Evolutionary conservation across 2,113 vertebrate species (phyloP).

Genomic region (Ciconia boyciana): DNA sequence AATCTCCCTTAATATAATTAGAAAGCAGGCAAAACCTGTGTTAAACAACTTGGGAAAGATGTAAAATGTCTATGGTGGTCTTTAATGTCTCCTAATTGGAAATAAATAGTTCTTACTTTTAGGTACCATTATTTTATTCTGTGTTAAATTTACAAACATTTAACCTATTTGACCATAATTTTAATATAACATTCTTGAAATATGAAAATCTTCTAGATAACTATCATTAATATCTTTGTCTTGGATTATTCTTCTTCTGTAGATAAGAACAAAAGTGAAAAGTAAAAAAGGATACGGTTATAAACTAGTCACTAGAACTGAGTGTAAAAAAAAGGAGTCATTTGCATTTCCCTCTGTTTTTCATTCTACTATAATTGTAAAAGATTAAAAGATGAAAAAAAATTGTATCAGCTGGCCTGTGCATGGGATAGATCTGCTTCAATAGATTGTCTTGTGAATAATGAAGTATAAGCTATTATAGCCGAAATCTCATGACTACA

Average conservation of each 20-base stretch:
- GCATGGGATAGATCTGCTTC: not conserved
- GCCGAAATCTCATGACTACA: not conserved
- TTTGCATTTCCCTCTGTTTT: not conserved
- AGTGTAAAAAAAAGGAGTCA: not conserved
- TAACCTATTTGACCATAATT: not conserved
- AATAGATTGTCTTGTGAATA: not conserved
- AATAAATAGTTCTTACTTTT: not conserved
- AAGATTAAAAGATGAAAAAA: not conserved
- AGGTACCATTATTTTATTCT: not conserved
- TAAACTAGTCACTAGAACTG: not conserved
- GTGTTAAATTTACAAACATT: not conserved
- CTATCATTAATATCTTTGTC: not conserved
- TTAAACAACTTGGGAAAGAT: not conserved
- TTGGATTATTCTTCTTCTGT: not conserved
- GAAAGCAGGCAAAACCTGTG: not conserved
- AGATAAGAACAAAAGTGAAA: not conserved
- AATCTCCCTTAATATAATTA: not conserved
- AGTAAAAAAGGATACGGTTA: not conserved
- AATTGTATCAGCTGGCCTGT: not conserved
- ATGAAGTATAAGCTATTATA: not conserved
- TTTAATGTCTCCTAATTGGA: not conserved
- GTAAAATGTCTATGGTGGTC: not conserved
- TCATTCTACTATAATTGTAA: not conserved
- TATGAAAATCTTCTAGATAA: not conserved
- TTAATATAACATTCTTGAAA: not conserved